Percentiles rank a stretch among this genome's conserved stretches.
These are phyloP conservation scores for Cynodonichthys magdalenae DNA, from an alignment of 2,797 vertebrate species.

Conservation along the genomic window DNA sequence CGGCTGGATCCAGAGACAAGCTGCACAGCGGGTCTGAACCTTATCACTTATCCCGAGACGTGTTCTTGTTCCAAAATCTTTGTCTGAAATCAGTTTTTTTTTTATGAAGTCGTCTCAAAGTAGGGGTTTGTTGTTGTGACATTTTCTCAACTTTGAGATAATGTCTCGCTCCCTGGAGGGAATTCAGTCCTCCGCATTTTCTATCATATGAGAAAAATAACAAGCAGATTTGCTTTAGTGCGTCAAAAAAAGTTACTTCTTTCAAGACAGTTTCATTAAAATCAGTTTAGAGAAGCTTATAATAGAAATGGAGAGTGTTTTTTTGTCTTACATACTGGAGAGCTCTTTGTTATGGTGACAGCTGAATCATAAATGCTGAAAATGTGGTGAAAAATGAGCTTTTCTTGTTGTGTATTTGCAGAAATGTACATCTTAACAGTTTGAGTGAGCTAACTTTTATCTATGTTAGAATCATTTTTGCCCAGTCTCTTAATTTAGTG, in stretches of 20 bases:
- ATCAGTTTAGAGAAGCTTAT: slow-evolving; percentile 6
- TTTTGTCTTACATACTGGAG: slow-evolving; percentile 4
- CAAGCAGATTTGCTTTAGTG: slow-evolving; percentile 4
- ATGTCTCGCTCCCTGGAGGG: background rate
- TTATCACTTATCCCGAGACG: slow-evolving; percentile 8
- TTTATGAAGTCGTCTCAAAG: slow-evolving; percentile 7
- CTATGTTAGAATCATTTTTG: background rate
- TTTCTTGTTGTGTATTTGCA: background rate
- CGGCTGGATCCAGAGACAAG: slow-evolving; percentile 94
- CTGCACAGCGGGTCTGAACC: slow-evolving; percentile 87
- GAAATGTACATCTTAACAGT: background rate
- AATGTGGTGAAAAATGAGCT: background rate
- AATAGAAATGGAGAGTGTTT: slow-evolving; percentile 1
- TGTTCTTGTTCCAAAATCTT: background rate
- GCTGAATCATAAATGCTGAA: slow-evolving; percentile 2
- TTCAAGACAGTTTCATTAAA: slow-evolving; percentile 7
- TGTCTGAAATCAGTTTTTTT: slow-evolving; percentile 11
- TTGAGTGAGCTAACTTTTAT: background rate
- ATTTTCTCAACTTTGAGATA: slow-evolving; percentile 15
- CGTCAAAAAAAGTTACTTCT: slow-evolving; percentile 10
- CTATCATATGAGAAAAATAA: background rate
- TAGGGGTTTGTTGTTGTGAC: slow-evolving; percentile 6
- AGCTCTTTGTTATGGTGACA: background rate
- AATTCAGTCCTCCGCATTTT: background rate
- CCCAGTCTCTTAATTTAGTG: background rate